Evolutionary conservation across 2,888 invertebrate species (phyloP).

Genomic region (Itoplectis maculator): DNA sequence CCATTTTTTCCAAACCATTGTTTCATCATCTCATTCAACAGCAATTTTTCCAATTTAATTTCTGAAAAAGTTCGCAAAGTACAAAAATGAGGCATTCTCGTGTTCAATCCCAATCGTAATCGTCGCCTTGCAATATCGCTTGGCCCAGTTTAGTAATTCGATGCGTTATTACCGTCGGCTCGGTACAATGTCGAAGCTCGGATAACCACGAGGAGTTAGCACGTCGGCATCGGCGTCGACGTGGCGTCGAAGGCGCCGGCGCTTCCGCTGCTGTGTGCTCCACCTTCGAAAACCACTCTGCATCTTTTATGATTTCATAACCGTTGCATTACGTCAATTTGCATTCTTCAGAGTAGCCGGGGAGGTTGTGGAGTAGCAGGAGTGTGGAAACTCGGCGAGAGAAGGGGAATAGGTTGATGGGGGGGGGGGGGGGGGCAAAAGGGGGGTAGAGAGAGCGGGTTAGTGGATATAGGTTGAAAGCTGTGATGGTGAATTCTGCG

Average conservation of each 20-base stretch:
- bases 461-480: constrained; percentile 15
- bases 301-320: constrained; percentile 73
- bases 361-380: constrained; percentile 27
- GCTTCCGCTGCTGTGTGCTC: not conserved
- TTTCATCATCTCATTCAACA: too few relatives aligned
- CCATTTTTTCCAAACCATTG: too few relatives aligned
- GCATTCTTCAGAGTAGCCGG: constrained; percentile 71
- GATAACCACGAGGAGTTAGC: not conserved
- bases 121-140: too few relatives aligned
- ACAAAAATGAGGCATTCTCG: not conserved
- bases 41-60: too few relatives aligned
- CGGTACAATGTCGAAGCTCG: not conserved
- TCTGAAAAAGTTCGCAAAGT: too few relatives aligned
- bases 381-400: constrained; percentile 24
- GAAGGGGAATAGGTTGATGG: constrained; percentile 13
- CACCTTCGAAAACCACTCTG: constrained; percentile 63
- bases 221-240: constrained; percentile 10
- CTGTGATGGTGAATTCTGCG: constrained; percentile 34
- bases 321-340: constrained; percentile 73
- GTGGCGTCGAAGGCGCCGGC: too few relatives aligned
- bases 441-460: too few relatives aligned
- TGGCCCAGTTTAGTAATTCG: not conserved
- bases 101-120: too few relatives aligned
- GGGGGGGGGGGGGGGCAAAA: too few relatives aligned
- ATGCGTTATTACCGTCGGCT: constrained; percentile 10